Base-by-base conservation (phyloP, 2,888 invertebrate species). In the Caenorhabditis drosophilae region DNA sequence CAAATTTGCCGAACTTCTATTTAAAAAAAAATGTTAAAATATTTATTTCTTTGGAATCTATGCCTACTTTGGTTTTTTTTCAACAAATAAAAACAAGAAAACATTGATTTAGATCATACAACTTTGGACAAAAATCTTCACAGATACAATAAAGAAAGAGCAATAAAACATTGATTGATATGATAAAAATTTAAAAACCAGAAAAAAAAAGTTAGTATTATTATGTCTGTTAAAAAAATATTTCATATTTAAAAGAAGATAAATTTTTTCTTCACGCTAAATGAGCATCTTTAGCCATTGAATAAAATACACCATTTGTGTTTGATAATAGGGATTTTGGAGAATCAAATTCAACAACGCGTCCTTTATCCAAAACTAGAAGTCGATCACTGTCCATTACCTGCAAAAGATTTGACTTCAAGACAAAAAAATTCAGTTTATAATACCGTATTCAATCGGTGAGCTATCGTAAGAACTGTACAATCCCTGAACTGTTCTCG, bases 401-500 rank as follows among this genome's bases (percentile, higher is more conserved):
- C 69, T 69, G 31, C 26, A 64, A 50, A 9, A 12, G 6, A 12
- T 6, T 31, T 23, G n/a, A n/a, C 38, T 4, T 50, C 18, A 20
- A 22, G 11, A 11, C 12, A 44, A 36, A 9, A 22, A 16, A 40
- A 20, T 16, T n/a, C 16, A 20, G 31, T 31, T 40, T 44, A 20
- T 35, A 22, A 22, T 31, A 71, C 73, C 47, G 73, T 70, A 27
- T 70, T 70, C 47, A 73, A 40, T 9, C 92, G 88, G 92, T 81
- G 81, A 11, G 81, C 81, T 49, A 81, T 81, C 11, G 81, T 81
- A 4, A 81, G 61, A 12, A 81, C 90, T 0, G 93, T 93, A 71
- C 90, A 89, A 75, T 90, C 89, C 70, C 89, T 89, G 84, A 93
- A 92, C 44, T 90, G 89, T 61, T 89, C 88, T 35, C 90, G 20